These are phyloP conservation scores for Bathynomus jamesi DNA, from an alignment of 1,140 invertebrate genomes.

Conservation along the genomic window DNA sequence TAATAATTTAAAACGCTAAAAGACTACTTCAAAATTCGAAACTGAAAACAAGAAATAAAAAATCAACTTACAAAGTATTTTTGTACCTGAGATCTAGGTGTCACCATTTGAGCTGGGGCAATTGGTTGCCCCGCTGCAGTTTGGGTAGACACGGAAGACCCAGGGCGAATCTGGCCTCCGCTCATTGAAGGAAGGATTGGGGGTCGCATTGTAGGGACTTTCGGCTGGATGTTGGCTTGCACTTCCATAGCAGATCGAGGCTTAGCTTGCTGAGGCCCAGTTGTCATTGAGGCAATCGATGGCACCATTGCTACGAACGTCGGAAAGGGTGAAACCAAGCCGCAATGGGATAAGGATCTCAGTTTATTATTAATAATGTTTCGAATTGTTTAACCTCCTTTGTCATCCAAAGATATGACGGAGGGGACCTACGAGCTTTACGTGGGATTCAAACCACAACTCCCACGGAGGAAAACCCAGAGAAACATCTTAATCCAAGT, in stretches of 20 bases:
- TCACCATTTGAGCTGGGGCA: constrained; percentile 34
- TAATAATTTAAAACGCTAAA: too few species aligned
- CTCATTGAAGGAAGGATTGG: constrained; percentile 58
- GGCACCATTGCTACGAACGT: constrained; percentile 20
- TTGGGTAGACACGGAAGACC: constrained; percentile 68
- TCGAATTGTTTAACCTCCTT: too few species aligned
- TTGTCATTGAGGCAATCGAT: constrained; percentile 18
- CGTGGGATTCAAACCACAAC: too few species aligned
- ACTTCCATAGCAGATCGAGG: constrained; percentile 33
- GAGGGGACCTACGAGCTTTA: too few species aligned
- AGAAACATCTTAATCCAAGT: too few species aligned
- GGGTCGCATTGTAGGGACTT: constrained; percentile 46
- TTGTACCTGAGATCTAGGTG: constrained; percentile 34
- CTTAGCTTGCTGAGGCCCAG: constrained; percentile 21
- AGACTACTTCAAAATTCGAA: too few species aligned
- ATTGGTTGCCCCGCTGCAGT: constrained; percentile 49
- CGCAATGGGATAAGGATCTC: too few species aligned
- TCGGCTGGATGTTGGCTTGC: constrained; percentile 46
- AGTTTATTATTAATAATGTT: too few species aligned
- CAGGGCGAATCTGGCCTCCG: constrained; percentile 52
- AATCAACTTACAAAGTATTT: not conserved
- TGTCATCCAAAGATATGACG: too few species aligned
- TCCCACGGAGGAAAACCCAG: too few species aligned
- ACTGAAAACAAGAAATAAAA: too few species aligned
- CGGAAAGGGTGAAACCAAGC: too few species aligned